These are phyloP conservation scores for Athetis lepigone DNA, from an alignment of 2,888 invertebrate genomes.

Conservation along the genomic window DNA sequence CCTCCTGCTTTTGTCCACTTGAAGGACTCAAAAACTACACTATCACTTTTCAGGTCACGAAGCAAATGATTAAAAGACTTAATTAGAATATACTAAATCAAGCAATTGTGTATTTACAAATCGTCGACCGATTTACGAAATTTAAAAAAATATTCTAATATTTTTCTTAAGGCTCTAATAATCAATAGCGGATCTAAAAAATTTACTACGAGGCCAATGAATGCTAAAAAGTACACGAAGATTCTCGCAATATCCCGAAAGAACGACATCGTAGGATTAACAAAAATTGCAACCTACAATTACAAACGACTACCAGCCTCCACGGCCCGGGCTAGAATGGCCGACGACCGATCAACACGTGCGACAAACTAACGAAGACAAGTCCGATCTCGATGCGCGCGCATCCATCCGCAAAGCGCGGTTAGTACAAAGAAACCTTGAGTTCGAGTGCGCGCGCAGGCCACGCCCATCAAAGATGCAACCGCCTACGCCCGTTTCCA, in stretches of 20 bases:
- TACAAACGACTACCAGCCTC: background rate
- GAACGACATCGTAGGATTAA: background rate
- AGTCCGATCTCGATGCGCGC: slow-evolving; percentile 15
- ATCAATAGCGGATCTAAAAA: background rate
- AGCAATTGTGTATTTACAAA: no score
- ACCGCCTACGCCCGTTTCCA: slow-evolving; percentile 22
- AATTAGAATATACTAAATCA: no score
- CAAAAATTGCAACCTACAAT: no score
- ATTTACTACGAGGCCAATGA: background rate
- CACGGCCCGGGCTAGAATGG: slow-evolving; percentile 3
- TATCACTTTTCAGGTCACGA: background rate
- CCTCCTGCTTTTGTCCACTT: background rate
- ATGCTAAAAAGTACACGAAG: background rate
- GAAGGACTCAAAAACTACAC: background rate
- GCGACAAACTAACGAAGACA: slow-evolving; percentile 8
- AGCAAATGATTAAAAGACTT: no score
- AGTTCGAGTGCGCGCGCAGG: slow-evolving; percentile 36
- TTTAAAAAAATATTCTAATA: no score
- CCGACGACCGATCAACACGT: background rate
- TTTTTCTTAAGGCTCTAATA: no score
- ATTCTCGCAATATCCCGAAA: background rate
- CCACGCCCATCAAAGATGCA: background rate
- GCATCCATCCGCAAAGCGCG: slow-evolving; percentile 4
- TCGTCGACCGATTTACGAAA: no score
- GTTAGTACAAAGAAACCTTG: slow-evolving; percentile 2